Evolutionary conservation across 2,888 invertebrate genomes (phyloP), one percentile per base, ranked within the genome.

Genomic region (Lobophora halterata): DNA sequence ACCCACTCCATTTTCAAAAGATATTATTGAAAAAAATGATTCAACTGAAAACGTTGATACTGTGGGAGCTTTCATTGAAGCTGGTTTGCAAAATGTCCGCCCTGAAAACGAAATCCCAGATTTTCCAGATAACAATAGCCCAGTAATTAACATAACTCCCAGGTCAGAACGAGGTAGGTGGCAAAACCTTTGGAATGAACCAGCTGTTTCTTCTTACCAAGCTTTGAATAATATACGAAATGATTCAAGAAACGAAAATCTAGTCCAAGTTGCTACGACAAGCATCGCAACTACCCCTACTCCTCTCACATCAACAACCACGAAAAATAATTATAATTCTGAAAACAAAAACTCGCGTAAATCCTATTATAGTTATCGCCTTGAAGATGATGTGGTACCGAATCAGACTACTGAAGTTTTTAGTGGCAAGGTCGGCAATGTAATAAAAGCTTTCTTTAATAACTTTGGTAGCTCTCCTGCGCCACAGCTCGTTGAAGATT

Each of bases 151-250:
- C 37, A 59, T 62, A 30, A 49, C 44, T 8, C 40, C 54, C 1
- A 53, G 58, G 21, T 52, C 44, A 42, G 52, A 61, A 26, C 34
- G 50, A 30, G 49, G 51, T 30, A 55, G 48, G 20, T 41, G 55
- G 5, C 49, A 64, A 26, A 55, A 65, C 31, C 44, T 34, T 31
- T 81, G 75, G 55, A 78, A 80, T 19, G 74, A 81, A 47, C 80
- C 88, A 8, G 67, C 77, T 23, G 78, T 89, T 4, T 89, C 90
- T 0, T 88, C 90, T 0, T 90, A 86, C 45, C 86, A 82, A 57
- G 85, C 89, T 16, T 60, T 89, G 12, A 83, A 86, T 46, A 88
- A 83, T 46, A 64, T 89, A 12, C 65, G 87, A 46, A 69, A 65
- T 38, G 56, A 48, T 37, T 63, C 61, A 25, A 54, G 46, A 21